phyloP scores from a whole-genome alignment of 2,113 vertebrate genomes.

The Sebastes fasciatus region DNA sequence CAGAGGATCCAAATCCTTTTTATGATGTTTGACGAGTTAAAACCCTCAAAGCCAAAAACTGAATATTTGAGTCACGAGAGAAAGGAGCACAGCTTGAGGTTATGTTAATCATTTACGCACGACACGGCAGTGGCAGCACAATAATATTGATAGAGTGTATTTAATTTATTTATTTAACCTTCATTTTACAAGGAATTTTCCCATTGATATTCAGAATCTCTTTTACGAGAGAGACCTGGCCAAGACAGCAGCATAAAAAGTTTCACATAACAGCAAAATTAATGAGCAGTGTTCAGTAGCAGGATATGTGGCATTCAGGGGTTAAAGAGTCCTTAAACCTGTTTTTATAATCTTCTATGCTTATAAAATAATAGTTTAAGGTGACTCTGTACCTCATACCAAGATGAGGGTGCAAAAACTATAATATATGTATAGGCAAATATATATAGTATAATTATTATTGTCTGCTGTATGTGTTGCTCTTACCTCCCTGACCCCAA shows the following conservation, averaged over 20 bases:
- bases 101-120: neutral
- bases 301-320: no score
- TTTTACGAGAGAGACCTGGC: neutral
- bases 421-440: no score
- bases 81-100: neutral
- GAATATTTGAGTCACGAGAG: slow-evolving; percentile 23
- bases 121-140: neutral
- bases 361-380: no score
- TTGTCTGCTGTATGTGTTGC: neutral
- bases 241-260: no score
- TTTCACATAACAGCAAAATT: no score
- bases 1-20: slow-evolving; percentile 14
- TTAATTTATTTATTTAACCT: neutral
- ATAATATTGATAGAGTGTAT: neutral
- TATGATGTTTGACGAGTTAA: slow-evolving; percentile 22
- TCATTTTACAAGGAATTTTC: no score
- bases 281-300: no score
- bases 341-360: neutral
- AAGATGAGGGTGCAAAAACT: no score
- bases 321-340: no score
- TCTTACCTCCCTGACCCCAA: no score
- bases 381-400: no score
- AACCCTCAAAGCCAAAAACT: slow-evolving; percentile 32
- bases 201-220: neutral
- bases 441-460: neutral